phyloP scores from a whole-genome alignment of 2,888 invertebrate species.

The Brachyptera putata region DNA sequence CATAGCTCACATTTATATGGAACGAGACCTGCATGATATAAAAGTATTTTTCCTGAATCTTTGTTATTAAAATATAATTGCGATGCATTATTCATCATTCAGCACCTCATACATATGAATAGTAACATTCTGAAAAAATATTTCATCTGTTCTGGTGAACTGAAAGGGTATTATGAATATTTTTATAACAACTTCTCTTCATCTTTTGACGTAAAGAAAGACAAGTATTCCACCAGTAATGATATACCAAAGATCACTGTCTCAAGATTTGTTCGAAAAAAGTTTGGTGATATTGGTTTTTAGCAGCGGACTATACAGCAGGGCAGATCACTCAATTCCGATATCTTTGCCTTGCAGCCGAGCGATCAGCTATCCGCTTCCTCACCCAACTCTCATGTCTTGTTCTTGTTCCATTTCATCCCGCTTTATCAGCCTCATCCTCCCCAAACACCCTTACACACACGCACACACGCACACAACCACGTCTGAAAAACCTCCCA shows the following conservation, averaged over 20 bases:
- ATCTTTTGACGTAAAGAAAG: too few species aligned
- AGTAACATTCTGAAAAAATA: too few species aligned
- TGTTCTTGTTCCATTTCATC: constrained; percentile 17
- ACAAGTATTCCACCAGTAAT: background rate
- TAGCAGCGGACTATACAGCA: constrained; percentile 11
- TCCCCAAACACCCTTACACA: background rate
- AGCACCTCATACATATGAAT: too few species aligned
- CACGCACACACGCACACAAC: background rate
- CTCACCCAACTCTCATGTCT: background rate
- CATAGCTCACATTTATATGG: too few species aligned
- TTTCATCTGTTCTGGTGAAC: too few species aligned
- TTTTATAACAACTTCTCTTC: too few species aligned
- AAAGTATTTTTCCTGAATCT: too few species aligned
- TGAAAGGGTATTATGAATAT: too few species aligned
- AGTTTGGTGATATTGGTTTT: constrained; percentile 14
- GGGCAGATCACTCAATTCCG: constrained; percentile 19
- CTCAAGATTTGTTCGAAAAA: constrained; percentile 12
- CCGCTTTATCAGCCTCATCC: constrained; percentile 15
- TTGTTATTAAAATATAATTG: too few species aligned
- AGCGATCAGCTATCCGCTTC: constrained; percentile 12
- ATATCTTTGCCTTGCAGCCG: constrained; percentile 16
- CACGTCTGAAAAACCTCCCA: background rate
- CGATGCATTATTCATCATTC: too few species aligned
- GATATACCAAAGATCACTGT: background rate
- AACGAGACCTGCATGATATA: too few species aligned